Evolutionary conservation across 2,888 invertebrate genomes (phyloP), one percentile per base, ranked within the genome.

Genomic region (Lepidocyrtinus sp.): DNA sequence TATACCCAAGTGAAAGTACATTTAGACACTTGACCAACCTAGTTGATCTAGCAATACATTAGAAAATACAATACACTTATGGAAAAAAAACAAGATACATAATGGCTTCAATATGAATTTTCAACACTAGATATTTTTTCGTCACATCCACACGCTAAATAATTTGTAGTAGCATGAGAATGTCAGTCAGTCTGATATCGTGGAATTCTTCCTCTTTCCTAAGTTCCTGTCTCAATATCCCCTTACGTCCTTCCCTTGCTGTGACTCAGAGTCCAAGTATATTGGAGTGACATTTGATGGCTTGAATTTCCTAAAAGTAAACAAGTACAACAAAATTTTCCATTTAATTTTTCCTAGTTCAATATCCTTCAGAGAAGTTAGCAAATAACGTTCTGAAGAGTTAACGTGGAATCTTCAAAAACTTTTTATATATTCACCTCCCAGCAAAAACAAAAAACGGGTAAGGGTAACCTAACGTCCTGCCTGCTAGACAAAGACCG

Each of bases 231-330:
- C 7, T 73, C 24, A 73, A 46, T 74, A 74, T 2, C 74, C 79
- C 3, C 70, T 62, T 12, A 63, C 74, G 46, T 84, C 81, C 72
- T 87, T 87, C 55, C 81, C 83, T 76, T 87, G 88, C 21, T 87
- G 87, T 81, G 85, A 87, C 24, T 87, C 87, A 45, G 87, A 84
- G 75, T 88, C 88, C 79, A 89, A 83, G 77, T 87, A 88, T 67
- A 89, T 88, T 25, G 88, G 89, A 21, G 88, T 88, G 63, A 89
- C 87, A 69, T 88, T 87, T 9, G 87, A 86, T 24, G 89, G 89
- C 84, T 88, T 89, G 87, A 87, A 89, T 81, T 87, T 87, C 84
- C 88, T 88, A 76, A 12, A 83, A 86, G 79, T 26, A 79, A 77
- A 80, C 61, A 59, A 74, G 81, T 19, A 64, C 12, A 70, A 21